These are phyloP conservation scores for Numida meleagris DNA, from an alignment of 2,113 vertebrate genomes.

Conservation along the genomic window DNA sequence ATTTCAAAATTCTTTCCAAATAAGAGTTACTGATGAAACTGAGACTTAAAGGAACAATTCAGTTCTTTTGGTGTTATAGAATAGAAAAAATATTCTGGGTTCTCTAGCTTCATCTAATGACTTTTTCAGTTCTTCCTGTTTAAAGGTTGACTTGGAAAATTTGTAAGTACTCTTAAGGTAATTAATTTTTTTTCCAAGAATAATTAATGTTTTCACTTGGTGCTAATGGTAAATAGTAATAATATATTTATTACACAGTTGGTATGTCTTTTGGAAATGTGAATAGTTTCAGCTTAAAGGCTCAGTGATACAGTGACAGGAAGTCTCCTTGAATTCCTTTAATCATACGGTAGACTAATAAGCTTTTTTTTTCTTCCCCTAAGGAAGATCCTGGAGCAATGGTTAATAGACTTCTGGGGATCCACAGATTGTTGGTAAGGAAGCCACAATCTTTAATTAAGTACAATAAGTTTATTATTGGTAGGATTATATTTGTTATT, in stretches of 20 bases:
- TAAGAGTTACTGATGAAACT: not conserved
- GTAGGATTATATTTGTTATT: not conserved
- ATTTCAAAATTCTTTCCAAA: conserved; percentile 27
- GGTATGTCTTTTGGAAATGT: not conserved
- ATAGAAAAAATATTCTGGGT: too few species aligned
- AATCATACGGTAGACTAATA: not conserved
- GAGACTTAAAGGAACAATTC: not conserved
- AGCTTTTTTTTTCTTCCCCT: not conserved
- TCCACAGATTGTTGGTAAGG: not conserved
- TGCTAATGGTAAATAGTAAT: not conserved
- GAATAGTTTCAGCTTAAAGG: not conserved
- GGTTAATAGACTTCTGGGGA: not conserved
- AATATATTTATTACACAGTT: not conserved
- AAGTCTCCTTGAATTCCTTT: not conserved
- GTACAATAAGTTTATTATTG: not conserved
- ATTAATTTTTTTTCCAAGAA: not conserved
- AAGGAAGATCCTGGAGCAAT: not conserved
- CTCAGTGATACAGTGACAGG: not conserved
- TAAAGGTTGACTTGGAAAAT: not conserved
- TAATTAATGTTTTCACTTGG: not conserved
- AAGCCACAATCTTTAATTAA: not conserved
- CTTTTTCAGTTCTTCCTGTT: not conserved
- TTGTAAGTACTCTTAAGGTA: not conserved
- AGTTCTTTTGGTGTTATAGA: not conserved
- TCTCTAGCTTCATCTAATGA: not conserved